phyloP scores from a whole-genome alignment of 2,888 invertebrate genomes.

The Hydriomena furcata region DNA sequence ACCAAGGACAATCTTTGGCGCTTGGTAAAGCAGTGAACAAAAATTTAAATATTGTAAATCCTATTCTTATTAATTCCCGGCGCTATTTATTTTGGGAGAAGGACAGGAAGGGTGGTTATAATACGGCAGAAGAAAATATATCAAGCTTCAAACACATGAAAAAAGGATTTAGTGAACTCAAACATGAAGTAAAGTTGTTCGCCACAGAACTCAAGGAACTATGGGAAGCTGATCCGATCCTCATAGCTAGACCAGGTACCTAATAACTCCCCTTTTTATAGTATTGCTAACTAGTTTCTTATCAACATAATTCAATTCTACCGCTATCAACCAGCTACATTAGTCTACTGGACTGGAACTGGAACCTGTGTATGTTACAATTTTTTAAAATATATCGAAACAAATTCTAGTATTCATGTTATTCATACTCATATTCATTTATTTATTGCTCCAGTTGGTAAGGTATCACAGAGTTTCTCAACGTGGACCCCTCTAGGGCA shows the following conservation, averaged over 20 bases:
- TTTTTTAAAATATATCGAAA: too few species aligned
- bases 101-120: constrained; percentile 85
- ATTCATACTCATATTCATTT: too few species aligned
- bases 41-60: constrained; percentile 37
- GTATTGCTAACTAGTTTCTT: not conserved
- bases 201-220: constrained; percentile 86
- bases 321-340: too few species aligned
- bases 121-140: constrained; percentile 60
- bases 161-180: constrained; percentile 86
- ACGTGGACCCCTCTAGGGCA: too few species aligned
- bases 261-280: constrained; percentile 25
- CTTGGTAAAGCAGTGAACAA: constrained; percentile 45
- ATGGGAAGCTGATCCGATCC: constrained; percentile 84
- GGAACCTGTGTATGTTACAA: too few species aligned
- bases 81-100: constrained; percentile 81
- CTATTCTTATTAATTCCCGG: constrained; percentile 44
- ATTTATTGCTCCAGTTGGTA: too few species aligned
- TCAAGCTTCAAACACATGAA: constrained; percentile 82
- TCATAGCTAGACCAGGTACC: constrained; percentile 82
- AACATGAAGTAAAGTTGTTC: constrained; percentile 86
- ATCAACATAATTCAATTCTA: too few species aligned
- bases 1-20: constrained; percentile 46
- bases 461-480: too few species aligned
- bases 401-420: too few species aligned
- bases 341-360: too few species aligned